Base-by-base conservation (phyloP, 1,140 invertebrate genomes). In the Drosophila punjabiensis region DNA sequence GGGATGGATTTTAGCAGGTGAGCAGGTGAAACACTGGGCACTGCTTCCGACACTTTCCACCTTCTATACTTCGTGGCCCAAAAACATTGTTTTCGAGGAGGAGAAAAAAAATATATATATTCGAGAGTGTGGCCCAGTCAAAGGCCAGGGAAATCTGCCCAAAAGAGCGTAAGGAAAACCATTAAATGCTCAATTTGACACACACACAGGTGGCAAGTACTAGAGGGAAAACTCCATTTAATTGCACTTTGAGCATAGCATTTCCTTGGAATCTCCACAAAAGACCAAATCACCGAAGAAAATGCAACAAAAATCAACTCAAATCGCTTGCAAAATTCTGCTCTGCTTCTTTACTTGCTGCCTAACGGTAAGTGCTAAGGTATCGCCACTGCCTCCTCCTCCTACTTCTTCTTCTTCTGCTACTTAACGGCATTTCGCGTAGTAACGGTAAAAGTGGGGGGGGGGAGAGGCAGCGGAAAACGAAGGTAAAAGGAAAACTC, bases 111-210 rank as follows among this genome's bases (percentile, higher is more conserved):
- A 48, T 13, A 20, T 5, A 45, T 52, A 79, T 70, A 64, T 56
- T 14, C 18, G 5, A 56, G 53, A 37, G 37, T 56, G 53, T 56
- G 53, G 33, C 58, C 64, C 48, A 56, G 64, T 75, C 65, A 55
- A 62, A 62, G 52, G 45, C 33, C 3, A 48, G 35, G 8, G 32
- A 79, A 64, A 76, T 71, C 58, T 81, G 82, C 50, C 50, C 68
- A 62, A 32, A n/a, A 68, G 71, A 86, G 82, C 79, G 83, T 80
- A 80, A 67, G 69, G 60, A 70, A 87, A 83, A 65, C 71, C 80
- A 78, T 88, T 87, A 77, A 80, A 70, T 83, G 68, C 66, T 88
- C 70, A 65, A 87, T 86, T 86, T 86, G 66, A 52, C 56, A 66
- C 63, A 53, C 43, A 41, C 24, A 45, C 52, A 48, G 45, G 45